Evolutionary conservation across 2,888 invertebrate species (phyloP), one percentile per base, ranked within the genome.

Genomic region (Epinotia brunnichana): DNA sequence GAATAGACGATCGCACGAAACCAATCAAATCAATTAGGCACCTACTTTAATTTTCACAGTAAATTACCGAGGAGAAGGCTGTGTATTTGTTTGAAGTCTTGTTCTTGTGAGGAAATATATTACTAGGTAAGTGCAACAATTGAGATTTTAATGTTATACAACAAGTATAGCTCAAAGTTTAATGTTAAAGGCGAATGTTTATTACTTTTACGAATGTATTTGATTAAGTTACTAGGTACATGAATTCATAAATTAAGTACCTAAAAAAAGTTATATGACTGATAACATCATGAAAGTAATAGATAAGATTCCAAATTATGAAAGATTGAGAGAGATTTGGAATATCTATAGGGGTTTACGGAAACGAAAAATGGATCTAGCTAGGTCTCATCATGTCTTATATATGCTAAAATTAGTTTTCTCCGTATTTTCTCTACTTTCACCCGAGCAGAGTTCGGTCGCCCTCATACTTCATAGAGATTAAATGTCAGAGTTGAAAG

Each of bases 21-120:
- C 29, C 68, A 73, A 73, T 73, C 72, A 73, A 68, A 73, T 62
- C 62, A 68, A 69, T 63, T 69, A 48, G 48, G 48, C 48, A 63
- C 19, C 29, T 51, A 69, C 41, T 63, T 61, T 57, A 69, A 68
- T 63, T 63, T 69, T 57, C 29, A 63, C 57, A 21, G 68, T 56
- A 63, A 67, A 77, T 74, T 76, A 76, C 75, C 69, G 74, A 75
- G 73, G 77, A 78, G 76, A 74, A 76, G 76, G 73, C 73, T 75
- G 81, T 77, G 78, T 78, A 77, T 78, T 81, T 79, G 75, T 80
- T 80, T 44, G 70, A 64, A 71, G 67, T 74, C 73, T 74, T 56
- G 74, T 79, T 80, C 76, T 80, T 81, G 80, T 79, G 66, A 74
- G 73, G 29, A 61, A 76, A 19, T 57, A 66, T 74, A 62, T 59